Percentiles rank a stretch among this genome's conserved stretches.
phyloP scores from a whole-genome alignment of 2,113 vertebrate species.

The Regulus satrapa region DNA sequence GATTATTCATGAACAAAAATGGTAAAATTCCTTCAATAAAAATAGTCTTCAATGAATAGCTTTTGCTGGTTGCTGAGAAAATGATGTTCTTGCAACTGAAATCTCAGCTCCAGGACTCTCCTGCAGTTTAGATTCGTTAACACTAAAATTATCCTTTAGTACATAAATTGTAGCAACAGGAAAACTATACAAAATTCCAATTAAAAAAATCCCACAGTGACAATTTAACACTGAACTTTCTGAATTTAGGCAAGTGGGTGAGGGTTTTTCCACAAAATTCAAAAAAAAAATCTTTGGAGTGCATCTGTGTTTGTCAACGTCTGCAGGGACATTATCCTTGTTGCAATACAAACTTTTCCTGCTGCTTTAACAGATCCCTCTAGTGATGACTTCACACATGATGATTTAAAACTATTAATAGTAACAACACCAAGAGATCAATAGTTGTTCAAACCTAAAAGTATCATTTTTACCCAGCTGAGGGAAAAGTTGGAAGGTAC shows the following conservation, averaged over 20 bases:
- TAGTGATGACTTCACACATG: conserved; percentile 29
- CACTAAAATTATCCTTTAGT: conserved; percentile 14
- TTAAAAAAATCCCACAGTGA: neutral
- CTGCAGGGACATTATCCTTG: conserved; percentile 35
- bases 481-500: neutral
- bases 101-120: conserved; percentile 32
- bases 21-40: conserved; percentile 32
- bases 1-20: conserved; percentile 61
- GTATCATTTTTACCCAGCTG: conserved; percentile 34
- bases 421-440: conserved; percentile 61
- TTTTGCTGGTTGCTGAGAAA: conserved; percentile 1
- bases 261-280: neutral
- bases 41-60: neutral
- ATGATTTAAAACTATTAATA: conserved; percentile 65
- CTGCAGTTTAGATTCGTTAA: conserved; percentile 32
- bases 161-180: conserved; percentile 13
- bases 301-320: conserved; percentile 53
- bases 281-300: neutral
- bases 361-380: conserved; percentile 40
- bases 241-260: conserved; percentile 8
- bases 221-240: neutral
- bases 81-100: neutral
- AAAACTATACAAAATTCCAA: neutral
- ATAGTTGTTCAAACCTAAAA: conserved; percentile 44
- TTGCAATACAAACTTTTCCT: conserved; percentile 24